Percentiles rank a stretch among this genome's conserved stretches.
phyloP scores from a whole-genome alignment of 2,797 vertebrate species.

The Gambelia wislizenii region DNA sequence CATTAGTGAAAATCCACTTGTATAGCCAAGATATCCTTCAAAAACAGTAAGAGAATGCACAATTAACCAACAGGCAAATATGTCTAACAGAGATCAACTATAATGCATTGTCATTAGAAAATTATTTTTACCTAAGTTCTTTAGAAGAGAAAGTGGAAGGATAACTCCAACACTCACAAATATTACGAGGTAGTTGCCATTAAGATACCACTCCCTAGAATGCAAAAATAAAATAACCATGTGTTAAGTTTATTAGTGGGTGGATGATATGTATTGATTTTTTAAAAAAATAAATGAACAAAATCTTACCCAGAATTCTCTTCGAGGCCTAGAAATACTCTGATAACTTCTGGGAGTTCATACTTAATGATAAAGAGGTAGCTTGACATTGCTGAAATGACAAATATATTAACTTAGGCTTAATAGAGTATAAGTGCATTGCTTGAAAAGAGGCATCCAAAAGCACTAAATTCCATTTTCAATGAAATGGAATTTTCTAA shows the following conservation, averaged over 20 bases:
- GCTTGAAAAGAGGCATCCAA: not conserved
- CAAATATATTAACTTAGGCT: constrained; percentile 51
- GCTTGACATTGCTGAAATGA: constrained; percentile 94
- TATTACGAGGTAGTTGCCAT: constrained; percentile 96
- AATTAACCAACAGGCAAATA: constrained; percentile 55
- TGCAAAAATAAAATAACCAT: constrained; percentile 35
- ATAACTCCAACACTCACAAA: constrained; percentile 93
- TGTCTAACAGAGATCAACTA: constrained; percentile 26
- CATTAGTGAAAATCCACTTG: constrained; percentile 94
- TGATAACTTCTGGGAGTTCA: constrained; percentile 97
- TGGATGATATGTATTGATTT: not conserved
- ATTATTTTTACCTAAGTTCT: constrained; percentile 89
- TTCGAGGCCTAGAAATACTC: constrained; percentile 89
- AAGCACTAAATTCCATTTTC: not conserved
- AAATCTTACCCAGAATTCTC: constrained; percentile 88
- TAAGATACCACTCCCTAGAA: constrained; percentile 94
- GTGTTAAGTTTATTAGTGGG: not conserved
- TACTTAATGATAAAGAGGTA: constrained; percentile 99
- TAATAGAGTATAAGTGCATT: not conserved
- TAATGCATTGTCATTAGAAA: constrained; percentile 4
- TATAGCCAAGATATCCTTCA: constrained; percentile 97
- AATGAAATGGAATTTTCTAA: not conserved
- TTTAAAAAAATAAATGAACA: not conserved
- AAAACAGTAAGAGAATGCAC: constrained; percentile 52
- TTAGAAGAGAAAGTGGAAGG: constrained; percentile 93